Base-by-base conservation (phyloP, 2,888 invertebrate genomes). In the Philonicus albiceps region DNA sequence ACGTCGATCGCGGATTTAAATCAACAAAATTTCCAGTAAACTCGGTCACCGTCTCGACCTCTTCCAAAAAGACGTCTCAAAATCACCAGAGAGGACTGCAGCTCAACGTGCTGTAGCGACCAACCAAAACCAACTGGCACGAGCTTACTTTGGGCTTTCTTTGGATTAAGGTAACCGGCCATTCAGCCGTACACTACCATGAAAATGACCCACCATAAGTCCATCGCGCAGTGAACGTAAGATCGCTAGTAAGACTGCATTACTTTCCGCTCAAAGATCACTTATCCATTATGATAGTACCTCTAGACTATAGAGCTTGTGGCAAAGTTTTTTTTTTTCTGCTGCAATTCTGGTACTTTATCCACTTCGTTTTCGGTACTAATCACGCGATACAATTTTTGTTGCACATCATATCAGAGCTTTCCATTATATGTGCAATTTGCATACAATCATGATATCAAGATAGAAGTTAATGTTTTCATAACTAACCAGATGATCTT, bases 61-160 rank as follows among this genome's bases (percentile, higher is more conserved):
- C 53, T 74, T 30, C 80, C 80, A 6, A 49, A 80, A 53, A 64
- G 22, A 19, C 40, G 11, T 13, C 22, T 80, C 49, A 49, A 76
- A n/a, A 40, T 22, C 53, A 7, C 81, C 22, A 81, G 37, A 81
- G 81, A 81, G 30, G 34, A 55, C 81, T 55, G 55, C 55, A 53
- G 64, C 34, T 81, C 31, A 64, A 81, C 81, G 81, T 81, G 49
- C 55, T 81, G 55, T 11, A 81, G 16, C 64, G 81, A 81, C 55
- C 13, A 64, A 64, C 81, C 81, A 81, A 53, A 55, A 64, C 53
- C 81, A 81, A 81, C 81, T 81, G 81, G 64, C 81, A 27, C 34
- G n/a, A 55, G 34, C 81, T 53, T 49, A 31, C 19, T 81, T 81
- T 53, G 55, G 55, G 81, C 30, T 64, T 81, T 64, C 64, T 81